phyloP scores from a whole-genome alignment of 2,797 vertebrate genomes.

The Neosilurus mollespiculum region DNA sequence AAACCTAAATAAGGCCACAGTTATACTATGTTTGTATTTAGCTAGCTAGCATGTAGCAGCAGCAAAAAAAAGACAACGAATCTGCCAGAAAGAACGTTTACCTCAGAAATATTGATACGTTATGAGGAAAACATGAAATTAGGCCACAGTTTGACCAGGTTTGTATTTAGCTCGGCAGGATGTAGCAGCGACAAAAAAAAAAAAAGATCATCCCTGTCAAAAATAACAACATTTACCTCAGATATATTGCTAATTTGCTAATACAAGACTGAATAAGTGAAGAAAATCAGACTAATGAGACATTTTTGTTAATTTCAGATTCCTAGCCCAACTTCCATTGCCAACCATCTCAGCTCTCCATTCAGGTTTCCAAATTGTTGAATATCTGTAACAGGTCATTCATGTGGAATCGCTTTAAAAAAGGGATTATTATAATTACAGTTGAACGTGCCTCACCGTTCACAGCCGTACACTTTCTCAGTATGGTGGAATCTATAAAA shows the following conservation, averaged over 20 bases:
- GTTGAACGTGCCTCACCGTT: background rate
- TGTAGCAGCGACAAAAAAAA: background rate
- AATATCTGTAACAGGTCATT: background rate
- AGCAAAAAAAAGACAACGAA: too few relatives aligned
- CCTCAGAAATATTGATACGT: background rate
- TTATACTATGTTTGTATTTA: background rate
- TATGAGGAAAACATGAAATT: too few relatives aligned
- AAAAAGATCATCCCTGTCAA: too few relatives aligned
- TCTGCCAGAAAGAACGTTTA: too few relatives aligned
- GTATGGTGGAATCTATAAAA: background rate
- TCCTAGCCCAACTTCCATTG: too few relatives aligned
- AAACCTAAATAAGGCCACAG: background rate
- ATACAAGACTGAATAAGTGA: background rate
- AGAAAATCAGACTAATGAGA: background rate
- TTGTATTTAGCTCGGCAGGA: too few relatives aligned
- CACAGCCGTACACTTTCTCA: background rate
- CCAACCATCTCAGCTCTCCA: background rate
- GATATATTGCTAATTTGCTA: background rate
- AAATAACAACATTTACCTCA: slow-evolving; percentile 2
- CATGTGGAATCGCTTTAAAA: background rate
- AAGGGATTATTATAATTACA: background rate
- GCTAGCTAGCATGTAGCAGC: background rate
- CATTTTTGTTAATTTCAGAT: too few relatives aligned
- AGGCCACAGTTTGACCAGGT: too few relatives aligned
- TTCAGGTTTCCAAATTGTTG: background rate